Evolutionary conservation across 1,140 invertebrate species (phyloP).

Genomic region (Sitophilus oryzae): DNA sequence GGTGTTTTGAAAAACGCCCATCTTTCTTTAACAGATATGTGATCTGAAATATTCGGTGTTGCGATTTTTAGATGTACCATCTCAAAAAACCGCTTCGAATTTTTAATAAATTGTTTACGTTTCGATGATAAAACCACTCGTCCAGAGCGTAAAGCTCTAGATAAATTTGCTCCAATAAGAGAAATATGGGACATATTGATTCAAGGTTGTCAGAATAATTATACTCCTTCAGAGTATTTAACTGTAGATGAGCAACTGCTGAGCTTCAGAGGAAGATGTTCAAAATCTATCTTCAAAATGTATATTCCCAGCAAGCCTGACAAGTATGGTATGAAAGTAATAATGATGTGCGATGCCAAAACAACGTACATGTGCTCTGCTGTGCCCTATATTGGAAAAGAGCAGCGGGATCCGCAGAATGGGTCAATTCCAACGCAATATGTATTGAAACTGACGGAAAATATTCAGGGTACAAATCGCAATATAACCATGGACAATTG

Average conservation of each 20-base stretch:
- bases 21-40: too few relatives aligned
- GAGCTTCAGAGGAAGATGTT: conserved; percentile 44
- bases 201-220: conserved; percentile 33
- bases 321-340: conserved; percentile 44
- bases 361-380: conserved; percentile 22
- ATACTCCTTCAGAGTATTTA: conserved; percentile 33
- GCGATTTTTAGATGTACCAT: too few relatives aligned
- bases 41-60: too few relatives aligned
- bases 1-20: too few relatives aligned
- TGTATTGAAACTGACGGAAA: conserved; percentile 36
- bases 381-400: conserved; percentile 37
- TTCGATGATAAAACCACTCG: too few relatives aligned
- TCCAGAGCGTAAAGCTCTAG: too few relatives aligned
- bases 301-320: too few relatives aligned
- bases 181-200: too few relatives aligned
- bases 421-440: conserved; percentile 30
- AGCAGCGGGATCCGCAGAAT: conserved; percentile 28
- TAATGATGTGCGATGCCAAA: conserved; percentile 22
- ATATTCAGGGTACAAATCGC: conserved; percentile 13
- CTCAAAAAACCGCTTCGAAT: too few relatives aligned
- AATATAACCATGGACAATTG: conserved; percentile 35
- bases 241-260: conserved; percentile 44
- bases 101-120: too few relatives aligned
- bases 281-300: conserved; percentile 41
- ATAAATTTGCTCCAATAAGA: too few relatives aligned